Evolutionary conservation across 2,888 invertebrate species (phyloP), one percentile per base, ranked within the genome.

Genomic region (Andrena bucephala): DNA sequence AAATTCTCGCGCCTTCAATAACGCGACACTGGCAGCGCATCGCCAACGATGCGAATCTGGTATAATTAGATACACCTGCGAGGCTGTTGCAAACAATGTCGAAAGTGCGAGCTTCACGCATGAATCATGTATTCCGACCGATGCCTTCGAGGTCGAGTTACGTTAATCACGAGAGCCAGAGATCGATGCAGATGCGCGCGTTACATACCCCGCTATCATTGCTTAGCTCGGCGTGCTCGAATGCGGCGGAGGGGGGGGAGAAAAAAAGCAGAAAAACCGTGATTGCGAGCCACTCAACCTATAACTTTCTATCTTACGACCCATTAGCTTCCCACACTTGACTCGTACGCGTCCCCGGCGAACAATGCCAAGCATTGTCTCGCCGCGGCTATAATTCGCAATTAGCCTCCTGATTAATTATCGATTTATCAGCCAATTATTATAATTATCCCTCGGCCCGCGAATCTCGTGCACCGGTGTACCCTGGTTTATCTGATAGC

Each of bases 341-440:
- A 87, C 87, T 89, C 68, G 57, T 80, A 83, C 87, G 78, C 81
- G 73, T 83, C 59, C 82, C 36, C 59, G 48, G 57, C 70, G 67
- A 91, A 92, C 92, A 92, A 92, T 91, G 84, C 89, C 86, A 67
- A 82, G 90, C 89, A 92, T 93, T 92, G 92, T 93, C 89, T 89
- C 88, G 85, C 70, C 80, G 68, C 81, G 87, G 82, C 86, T 87
- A 90, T 92, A 93, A 93, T 92, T 92, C 90, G 90, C 90, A 93
- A 93, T 93, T 93, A 92, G 90, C 87, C 89, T 89, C 79, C 91
- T 91, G 92, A 93, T 93, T 93, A 93, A 93, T 93, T 92, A 92
- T 91, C 92, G 92, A 92, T 92, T 92, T 91, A 93, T 92, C 92
- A 89, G 81, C 90, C 92, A 92, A 93, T 93, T 92, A 92, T 93